Evolutionary conservation across 2,113 vertebrate genomes (phyloP).

Genomic region (Megaptera novaeangliae): DNA sequence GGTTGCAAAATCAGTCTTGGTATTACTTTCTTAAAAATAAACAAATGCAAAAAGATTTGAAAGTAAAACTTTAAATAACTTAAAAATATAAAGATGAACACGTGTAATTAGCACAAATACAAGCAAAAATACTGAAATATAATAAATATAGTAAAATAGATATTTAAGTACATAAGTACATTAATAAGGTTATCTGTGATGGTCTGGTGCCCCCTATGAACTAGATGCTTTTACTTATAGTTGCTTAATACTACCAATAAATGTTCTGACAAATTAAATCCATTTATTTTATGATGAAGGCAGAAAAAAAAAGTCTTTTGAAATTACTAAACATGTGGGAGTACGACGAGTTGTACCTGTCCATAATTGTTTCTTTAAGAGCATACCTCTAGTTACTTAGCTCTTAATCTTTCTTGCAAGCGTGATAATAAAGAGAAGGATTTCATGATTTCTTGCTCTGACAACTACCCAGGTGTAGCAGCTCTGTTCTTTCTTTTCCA

Average conservation of each 20-base stretch:
- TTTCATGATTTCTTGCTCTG: not conserved
- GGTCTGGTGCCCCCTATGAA: not conserved
- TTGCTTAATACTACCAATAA: not conserved
- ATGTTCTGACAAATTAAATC: not conserved
- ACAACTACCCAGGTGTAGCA: not conserved
- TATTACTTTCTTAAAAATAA: not conserved
- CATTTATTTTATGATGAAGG: slow-evolving; percentile 22
- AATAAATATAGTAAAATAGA: not conserved
- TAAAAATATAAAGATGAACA: not conserved
- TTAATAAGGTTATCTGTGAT: not conserved
- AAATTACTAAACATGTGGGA: not conserved
- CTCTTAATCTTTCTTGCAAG: not conserved
- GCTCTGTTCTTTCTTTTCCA: not conserved
- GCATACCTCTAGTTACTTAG: not conserved
- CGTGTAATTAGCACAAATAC: not conserved
- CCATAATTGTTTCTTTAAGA: not conserved
- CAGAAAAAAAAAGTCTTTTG: not conserved
- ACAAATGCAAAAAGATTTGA: not conserved
- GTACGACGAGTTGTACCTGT: not conserved
- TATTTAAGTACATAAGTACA: not conserved
- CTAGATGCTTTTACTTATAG: not conserved
- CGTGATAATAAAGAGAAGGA: not conserved
- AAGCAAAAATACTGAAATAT: not conserved
- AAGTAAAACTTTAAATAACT: not conserved
- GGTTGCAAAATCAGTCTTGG: not conserved